Base-by-base conservation (phyloP, 2,797 vertebrate genomes). In the Champsocephalus esox region DNA sequence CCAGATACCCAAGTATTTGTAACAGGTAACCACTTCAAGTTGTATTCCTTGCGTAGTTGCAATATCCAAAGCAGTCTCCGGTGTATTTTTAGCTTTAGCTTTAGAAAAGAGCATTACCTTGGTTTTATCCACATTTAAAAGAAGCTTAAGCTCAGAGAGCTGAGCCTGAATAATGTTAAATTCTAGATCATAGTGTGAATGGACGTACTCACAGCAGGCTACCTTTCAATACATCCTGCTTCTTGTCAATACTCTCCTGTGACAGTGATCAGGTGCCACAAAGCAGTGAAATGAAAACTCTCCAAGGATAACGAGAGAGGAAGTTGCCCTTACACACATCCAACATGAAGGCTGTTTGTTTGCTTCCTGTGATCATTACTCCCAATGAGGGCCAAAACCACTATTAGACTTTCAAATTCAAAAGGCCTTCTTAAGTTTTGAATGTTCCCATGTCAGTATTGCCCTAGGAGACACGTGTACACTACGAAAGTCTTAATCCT, bases 321-420 rank as follows among this genome's bases (percentile, higher is more conserved):
- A 86, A 83, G 75, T 79, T 54, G 41, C 57, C 60, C 52, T 16
- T 19, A 72, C 71, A 75, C 60, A 76, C 64, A 73, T 81, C 55
- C 1, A 11, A 66, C 75, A 66, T 44, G 52, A 80, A 72, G 61
- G 54, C 56, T 82, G 71, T 77, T 76, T 83, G 63, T 85, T 86
- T 77, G 49, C 77, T 71, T 81, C 50, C 66, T 67, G 66, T 71
- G 77, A 87, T 77, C 83, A 79, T 79, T 83, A 67, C 62, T 68
- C 81, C 73, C 74, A 66, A 38, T 68, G 80, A 73, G 55, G 56
- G 62, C 21, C 13, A 70, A 38, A 38, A 66, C 12, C 56, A 50
- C 56, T 60, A 58, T 76, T 71, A 75, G 38, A 75, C 75, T 77
- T 79, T 75, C 24, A 79, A 73, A 82, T 70, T 65, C 38, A 61